phyloP scores from a whole-genome alignment of 2,113 vertebrate genomes.

The Gallinago paraguaiae region DNA sequence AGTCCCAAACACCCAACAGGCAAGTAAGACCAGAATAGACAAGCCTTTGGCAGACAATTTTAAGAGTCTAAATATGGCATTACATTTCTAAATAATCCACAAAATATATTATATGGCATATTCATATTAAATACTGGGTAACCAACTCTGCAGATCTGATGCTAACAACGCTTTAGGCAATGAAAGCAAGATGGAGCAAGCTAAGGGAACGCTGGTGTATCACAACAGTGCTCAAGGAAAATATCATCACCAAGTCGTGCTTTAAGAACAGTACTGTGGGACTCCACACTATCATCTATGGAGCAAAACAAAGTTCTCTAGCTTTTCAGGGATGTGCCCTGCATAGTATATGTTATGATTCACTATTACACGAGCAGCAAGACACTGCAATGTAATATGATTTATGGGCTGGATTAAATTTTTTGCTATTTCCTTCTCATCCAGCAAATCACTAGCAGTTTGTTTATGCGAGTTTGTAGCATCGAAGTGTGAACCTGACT shows the following conservation, averaged over 20 bases:
- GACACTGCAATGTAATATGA: slow-evolving; percentile 97
- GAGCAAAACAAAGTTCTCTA: slow-evolving; percentile 94
- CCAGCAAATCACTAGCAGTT: slow-evolving; percentile 94
- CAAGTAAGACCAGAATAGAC: slow-evolving; percentile 72
- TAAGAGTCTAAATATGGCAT: slow-evolving; percentile 68
- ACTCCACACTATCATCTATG: slow-evolving; percentile 87
- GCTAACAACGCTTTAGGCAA: slow-evolving; percentile 68
- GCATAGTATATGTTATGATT: slow-evolving; percentile 87
- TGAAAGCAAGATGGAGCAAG: slow-evolving; percentile 69
- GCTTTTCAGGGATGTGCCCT: slow-evolving; percentile 93
- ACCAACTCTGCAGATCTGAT: slow-evolving; percentile 68
- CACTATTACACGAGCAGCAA: slow-evolving; percentile 92
- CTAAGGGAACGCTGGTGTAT: slow-evolving; percentile 74
- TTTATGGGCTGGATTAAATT: slow-evolving; percentile 98
- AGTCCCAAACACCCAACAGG: slow-evolving; percentile 68
- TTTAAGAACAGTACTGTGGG: slow-evolving; percentile 38
- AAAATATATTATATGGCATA: slow-evolving; percentile 81
- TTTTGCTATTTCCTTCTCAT: slow-evolving; percentile 94
- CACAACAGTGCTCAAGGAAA: slow-evolving; percentile 73
- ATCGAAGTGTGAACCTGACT: slow-evolving; percentile 95
- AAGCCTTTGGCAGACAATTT: slow-evolving; percentile 80
- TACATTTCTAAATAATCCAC: slow-evolving; percentile 75
- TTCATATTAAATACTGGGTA: slow-evolving; percentile 78
- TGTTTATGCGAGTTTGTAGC: slow-evolving; percentile 92
- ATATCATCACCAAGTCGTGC: slow-evolving; percentile 65